Evolutionary conservation across 2,113 vertebrate species (phyloP).

Genomic region (Baryphthengus martii): DNA sequence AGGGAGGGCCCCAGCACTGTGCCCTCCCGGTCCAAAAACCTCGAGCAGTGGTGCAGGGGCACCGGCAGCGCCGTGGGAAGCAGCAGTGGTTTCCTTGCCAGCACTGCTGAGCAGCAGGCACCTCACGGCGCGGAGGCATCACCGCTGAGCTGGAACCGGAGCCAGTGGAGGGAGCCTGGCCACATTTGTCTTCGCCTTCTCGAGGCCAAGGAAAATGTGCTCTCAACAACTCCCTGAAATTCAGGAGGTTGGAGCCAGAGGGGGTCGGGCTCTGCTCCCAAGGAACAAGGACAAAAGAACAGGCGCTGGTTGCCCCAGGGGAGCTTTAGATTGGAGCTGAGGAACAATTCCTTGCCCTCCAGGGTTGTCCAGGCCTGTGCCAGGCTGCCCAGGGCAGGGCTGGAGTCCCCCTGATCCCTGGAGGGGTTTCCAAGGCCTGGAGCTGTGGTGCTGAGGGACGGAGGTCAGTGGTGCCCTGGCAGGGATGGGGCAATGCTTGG

Average conservation of each 20-base stretch:
- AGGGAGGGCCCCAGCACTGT: not conserved
- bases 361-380: too few species aligned
- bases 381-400: too few species aligned
- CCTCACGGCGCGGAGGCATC: rapidly evolving
- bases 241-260: too few species aligned
- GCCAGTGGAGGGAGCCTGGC: rapidly evolving
- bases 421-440: not conserved
- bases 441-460: not conserved
- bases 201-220: too few species aligned
- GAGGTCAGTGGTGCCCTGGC: not conserved
- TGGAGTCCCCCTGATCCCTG: not conserved
- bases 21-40: too few species aligned
- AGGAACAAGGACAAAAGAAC: too few species aligned
- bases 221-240: too few species aligned
- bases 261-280: too few species aligned
- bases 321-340: too few species aligned
- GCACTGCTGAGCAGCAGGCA: not conserved
- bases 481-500: not conserved
- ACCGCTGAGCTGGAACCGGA: not conserved
- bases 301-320: too few species aligned
- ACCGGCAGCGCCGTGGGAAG: not conserved
- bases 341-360: too few species aligned
- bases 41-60: too few species aligned
- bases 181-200: not conserved
- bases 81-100: not conserved